phyloP scores from a whole-genome alignment of 2,888 invertebrate species.

The Ennomos erosarius region DNA sequence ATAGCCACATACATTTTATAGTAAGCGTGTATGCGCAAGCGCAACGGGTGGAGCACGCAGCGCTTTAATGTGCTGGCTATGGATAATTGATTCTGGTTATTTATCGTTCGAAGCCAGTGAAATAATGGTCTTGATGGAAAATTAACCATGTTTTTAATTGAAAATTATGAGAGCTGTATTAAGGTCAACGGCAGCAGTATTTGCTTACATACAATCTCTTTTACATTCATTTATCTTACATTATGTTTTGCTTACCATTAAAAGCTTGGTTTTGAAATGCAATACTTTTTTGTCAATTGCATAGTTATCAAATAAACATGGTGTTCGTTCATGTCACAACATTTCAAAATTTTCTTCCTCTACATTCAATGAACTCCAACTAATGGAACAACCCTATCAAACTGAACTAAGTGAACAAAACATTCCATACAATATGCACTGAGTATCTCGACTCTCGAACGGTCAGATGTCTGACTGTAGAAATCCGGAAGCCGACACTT shows the following conservation, averaged over 20 bases:
- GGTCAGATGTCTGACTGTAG: constrained; percentile 29
- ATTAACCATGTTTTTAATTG: neutral
- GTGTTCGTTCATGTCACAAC: neutral
- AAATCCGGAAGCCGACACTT: constrained; percentile 52
- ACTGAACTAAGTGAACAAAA: constrained; percentile 24
- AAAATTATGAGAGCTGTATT: neutral
- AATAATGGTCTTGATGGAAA: constrained; percentile 12
- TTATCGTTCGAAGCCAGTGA: constrained; percentile 19
- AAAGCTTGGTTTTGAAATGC: too few species aligned
- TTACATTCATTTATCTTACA: too few species aligned
- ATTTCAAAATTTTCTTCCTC: neutral
- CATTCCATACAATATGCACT: constrained; percentile 40
- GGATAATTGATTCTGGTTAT: constrained; percentile 31
- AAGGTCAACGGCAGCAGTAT: too few species aligned
- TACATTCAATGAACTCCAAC: neutral
- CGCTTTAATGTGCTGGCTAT: constrained; percentile 24
- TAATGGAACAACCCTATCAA: constrained; percentile 22
- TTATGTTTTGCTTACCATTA: too few species aligned
- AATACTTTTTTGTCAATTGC: too few species aligned
- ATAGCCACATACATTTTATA: constrained; percentile 42
- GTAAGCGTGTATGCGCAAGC: constrained; percentile 23
- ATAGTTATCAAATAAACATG: too few species aligned
- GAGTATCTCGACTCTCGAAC: constrained; percentile 14
- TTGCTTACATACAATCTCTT: too few species aligned
- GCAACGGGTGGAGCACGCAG: constrained; percentile 20